Evolutionary conservation across 2,113 vertebrate genomes (phyloP).

Genomic region (Verasper variegatus): DNA sequence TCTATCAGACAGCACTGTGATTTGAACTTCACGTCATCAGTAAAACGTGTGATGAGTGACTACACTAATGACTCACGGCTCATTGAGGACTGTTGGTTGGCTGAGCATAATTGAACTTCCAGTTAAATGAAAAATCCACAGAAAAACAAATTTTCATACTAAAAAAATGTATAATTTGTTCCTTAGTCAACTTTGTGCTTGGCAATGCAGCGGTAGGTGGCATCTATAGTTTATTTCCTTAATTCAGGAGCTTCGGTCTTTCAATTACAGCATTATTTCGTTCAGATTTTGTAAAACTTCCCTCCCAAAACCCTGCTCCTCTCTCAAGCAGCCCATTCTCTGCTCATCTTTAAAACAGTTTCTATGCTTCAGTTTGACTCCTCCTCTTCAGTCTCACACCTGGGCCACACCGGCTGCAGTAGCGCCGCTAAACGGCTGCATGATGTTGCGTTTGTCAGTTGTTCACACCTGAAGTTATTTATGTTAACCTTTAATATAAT

Average conservation of each 20-base stretch:
- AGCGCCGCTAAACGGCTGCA: no score
- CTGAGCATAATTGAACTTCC: conserved; percentile 6
- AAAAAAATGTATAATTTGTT: background rate
- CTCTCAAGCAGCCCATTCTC: no score
- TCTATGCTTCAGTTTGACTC: no score
- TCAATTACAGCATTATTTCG: background rate
- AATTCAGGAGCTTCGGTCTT: background rate
- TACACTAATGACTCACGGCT: conserved; percentile 9
- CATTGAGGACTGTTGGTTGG: background rate
- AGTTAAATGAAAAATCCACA: background rate
- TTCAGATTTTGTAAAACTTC: background rate
- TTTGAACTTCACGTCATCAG: conserved; percentile 34
- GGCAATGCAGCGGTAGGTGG: no score
- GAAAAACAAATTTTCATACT: background rate
- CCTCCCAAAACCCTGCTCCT: background rate
- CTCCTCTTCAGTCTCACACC: no score
- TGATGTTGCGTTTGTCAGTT: no score
- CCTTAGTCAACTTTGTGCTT: background rate
- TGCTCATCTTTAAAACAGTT: background rate
- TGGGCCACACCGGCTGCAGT: no score
- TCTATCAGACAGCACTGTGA: conserved; percentile 3
- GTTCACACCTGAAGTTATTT: no score
- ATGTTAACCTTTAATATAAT: no score
- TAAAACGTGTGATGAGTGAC: conserved; percentile 25
- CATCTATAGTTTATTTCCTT: background rate